phyloP scores from a whole-genome alignment of 2,888 invertebrate genomes.

The Drosophila gaucha region DNA sequence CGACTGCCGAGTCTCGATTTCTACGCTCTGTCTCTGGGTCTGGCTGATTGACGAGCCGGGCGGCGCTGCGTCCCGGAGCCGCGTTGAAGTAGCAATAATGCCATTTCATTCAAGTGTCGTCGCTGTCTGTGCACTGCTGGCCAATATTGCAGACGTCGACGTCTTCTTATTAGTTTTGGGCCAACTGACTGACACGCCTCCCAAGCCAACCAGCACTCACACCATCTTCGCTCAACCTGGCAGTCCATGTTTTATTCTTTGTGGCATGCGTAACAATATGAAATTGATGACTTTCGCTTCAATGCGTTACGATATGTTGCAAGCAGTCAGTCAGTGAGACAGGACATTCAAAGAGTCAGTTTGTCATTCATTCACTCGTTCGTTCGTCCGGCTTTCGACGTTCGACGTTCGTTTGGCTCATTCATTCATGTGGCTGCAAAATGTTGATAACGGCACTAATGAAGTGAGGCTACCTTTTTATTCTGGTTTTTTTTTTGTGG shows the following conservation, averaged over 20 bases:
- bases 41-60: constrained; percentile 66
- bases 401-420: constrained; percentile 37
- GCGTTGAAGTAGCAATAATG: constrained; percentile 78
- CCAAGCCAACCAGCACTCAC: background rate
- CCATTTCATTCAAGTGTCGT: constrained; percentile 74
- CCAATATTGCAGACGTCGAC: constrained; percentile 46
- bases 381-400: no score
- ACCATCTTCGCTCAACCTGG: constrained; percentile 3
- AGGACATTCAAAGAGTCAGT: constrained; percentile 25
- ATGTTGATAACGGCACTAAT: constrained; percentile 77
- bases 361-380: constrained; percentile 33
- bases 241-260: constrained; percentile 50
- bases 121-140: constrained; percentile 39
- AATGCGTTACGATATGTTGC: constrained; percentile 73
- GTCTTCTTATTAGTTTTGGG: constrained; percentile 56
- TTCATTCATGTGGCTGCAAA: constrained; percentile 66
- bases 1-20: background rate
- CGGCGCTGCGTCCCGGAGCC: constrained; percentile 29
- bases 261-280: constrained; percentile 80
- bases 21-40: background rate
- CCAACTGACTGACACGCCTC: constrained; percentile 9
- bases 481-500: constrained; percentile 6
- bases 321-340: constrained; percentile 46
- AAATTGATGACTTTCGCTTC: constrained; percentile 80
- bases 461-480: constrained; percentile 73